Evolutionary conservation across 2,888 invertebrate genomes (phyloP).

Genomic region (Rhodophaea formosa): DNA sequence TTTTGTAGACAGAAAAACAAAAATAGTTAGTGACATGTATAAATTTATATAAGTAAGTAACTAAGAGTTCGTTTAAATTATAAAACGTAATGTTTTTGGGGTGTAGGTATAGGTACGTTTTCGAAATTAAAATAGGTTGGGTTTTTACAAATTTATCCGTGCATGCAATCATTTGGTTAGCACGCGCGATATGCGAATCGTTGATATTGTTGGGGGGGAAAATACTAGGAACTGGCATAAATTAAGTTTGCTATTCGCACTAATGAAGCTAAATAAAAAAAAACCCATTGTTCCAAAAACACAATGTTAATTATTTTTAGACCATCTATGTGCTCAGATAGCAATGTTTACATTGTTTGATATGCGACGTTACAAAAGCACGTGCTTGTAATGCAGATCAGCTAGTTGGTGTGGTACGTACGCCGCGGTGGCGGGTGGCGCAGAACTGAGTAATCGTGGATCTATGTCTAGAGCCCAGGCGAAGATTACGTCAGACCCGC

Average conservation of each 20-base stretch:
- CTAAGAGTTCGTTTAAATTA: no score
- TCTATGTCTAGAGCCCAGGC: conserved; percentile 29
- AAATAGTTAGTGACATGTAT: no score
- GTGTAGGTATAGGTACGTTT: no score
- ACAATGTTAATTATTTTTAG: not conserved
- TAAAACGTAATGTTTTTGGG: no score
- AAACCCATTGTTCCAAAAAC: not conserved
- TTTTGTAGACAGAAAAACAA: no score
- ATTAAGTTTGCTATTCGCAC: not conserved
- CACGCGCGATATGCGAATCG: no score
- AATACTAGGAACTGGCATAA: not conserved
- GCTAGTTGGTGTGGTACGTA: conserved; percentile 45
- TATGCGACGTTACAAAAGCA: conserved; percentile 57
- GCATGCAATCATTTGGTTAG: no score
- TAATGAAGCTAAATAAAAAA: not conserved
- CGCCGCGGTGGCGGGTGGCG: conserved; percentile 42
- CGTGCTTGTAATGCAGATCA: conserved; percentile 49
- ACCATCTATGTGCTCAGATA: not conserved
- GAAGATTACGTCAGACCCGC: conserved; percentile 65
- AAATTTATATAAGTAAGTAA: no score
- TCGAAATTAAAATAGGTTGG: no score
- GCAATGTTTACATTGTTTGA: conserved; percentile 48
- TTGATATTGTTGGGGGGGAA: no score
- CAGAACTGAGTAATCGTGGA: conserved; percentile 29
- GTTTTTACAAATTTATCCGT: no score